Percentiles rank a stretch among this genome's conserved stretches.
Evolutionary conservation across 1,140 invertebrate species (phyloP).

Genomic region (Drosophila ercepeae): DNA sequence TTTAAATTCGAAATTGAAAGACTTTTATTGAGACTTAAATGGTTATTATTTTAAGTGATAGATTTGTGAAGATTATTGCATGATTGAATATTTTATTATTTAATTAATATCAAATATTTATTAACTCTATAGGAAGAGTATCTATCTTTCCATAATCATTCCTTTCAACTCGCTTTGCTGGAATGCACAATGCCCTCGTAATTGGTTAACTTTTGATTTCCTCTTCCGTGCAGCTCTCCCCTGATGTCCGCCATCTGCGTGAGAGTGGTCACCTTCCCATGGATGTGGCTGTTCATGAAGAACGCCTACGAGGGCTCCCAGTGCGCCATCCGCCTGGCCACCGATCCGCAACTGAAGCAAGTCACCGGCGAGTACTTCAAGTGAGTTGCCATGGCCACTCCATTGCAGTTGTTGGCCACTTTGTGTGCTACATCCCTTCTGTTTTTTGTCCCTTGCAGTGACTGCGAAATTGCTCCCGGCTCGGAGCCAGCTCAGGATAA

Average conservation of each 20-base stretch:
- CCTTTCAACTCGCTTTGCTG: neutral
- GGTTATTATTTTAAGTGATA: too few species aligned
- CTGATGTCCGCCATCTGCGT: conserved; percentile 84
- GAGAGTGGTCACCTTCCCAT: conserved; percentile 86
- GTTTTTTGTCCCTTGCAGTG: conserved; percentile 78
- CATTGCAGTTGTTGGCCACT: conserved; percentile 35
- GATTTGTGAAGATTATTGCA: too few species aligned
- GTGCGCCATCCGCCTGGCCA: conserved; percentile 87
- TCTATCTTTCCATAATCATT: neutral
- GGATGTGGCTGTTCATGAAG: conserved; percentile 88
- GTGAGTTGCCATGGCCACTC: conserved; percentile 83
- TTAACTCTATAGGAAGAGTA: neutral
- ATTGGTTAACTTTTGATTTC: conserved; percentile 59
- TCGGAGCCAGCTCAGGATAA: conserved; percentile 84
- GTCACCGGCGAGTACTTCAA: conserved; percentile 88
- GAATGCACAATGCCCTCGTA: conserved; percentile 54
- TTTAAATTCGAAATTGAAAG: too few species aligned
- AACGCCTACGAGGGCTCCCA: conserved; percentile 88
- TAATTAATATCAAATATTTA: neutral
- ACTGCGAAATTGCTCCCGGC: conserved; percentile 85
- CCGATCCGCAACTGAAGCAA: conserved; percentile 86
- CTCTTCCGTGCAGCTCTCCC: conserved; percentile 76
- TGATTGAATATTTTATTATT: too few species aligned
- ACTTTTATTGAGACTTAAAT: too few species aligned
- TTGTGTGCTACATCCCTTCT: conserved; percentile 18